Conservation (phyloP, 2,797 vertebrate species). For the Craterocephalus amniculus region DNA sequence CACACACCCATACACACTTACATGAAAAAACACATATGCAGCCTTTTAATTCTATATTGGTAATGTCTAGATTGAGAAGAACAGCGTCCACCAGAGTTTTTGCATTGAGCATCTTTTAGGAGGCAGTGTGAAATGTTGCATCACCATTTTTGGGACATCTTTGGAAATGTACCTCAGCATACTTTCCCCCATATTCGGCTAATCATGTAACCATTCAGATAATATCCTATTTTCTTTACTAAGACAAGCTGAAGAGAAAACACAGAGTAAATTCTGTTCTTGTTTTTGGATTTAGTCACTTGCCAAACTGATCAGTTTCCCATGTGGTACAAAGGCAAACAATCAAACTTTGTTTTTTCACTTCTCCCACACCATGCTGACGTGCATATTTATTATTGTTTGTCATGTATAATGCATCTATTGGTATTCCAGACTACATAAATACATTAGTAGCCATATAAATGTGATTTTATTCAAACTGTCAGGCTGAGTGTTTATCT, state of each 20-base stretch:
- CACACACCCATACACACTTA: constrained; percentile 7
- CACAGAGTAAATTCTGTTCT: constrained; percentile 64
- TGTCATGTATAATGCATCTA: constrained; percentile 37
- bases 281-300: constrained; percentile 71
- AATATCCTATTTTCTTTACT: constrained; percentile 55
- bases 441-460: constrained; percentile 40
- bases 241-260: constrained; percentile 52
- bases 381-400: constrained; percentile 20
- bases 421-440: constrained; percentile 25
- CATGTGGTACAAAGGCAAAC: constrained; percentile 51
- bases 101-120: constrained; percentile 50
- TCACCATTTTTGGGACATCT: constrained; percentile 57
- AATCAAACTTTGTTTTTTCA: constrained; percentile 54
- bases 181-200: constrained; percentile 36
- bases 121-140: constrained; percentile 44
- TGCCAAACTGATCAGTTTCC: constrained; percentile 71
- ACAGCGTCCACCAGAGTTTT: constrained; percentile 16
- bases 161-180: constrained; percentile 49
- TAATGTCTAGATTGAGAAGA: constrained; percentile 32
- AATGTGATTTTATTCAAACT: constrained; percentile 29
- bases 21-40: constrained; percentile 17
- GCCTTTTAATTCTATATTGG: constrained; percentile 35
- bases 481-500: constrained; percentile 20
- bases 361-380: constrained; percentile 61
- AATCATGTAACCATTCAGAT: constrained; percentile 66